Conservation (phyloP, 2,113 vertebrate genomes). For the Sus scrofa region DNA sequence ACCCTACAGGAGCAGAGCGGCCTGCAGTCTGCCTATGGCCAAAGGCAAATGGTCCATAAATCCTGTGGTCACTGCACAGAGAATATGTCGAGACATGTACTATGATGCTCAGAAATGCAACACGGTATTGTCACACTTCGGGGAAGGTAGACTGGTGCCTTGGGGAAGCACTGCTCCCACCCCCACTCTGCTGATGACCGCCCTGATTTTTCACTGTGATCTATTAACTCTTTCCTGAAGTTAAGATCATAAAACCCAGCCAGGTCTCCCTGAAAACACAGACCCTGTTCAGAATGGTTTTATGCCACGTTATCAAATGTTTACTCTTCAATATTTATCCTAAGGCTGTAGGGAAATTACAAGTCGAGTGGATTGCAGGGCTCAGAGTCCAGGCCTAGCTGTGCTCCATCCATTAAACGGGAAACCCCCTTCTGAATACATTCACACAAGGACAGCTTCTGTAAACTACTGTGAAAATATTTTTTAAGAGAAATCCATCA, state of each 20-base stretch:
- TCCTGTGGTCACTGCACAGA: not conserved
- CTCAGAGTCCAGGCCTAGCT: not conserved
- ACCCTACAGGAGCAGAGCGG: not conserved
- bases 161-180: not conserved
- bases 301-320: constrained; percentile 40
- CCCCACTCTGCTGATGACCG: not conserved
- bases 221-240: constrained; percentile 25
- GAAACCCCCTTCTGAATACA: constrained; percentile 7
- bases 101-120: not conserved
- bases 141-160: not conserved
- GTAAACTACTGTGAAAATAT: not conserved
- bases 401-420: not conserved
- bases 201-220: not conserved
- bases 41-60: not conserved
- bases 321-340: constrained; percentile 65
- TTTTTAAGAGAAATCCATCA: constrained; percentile 43
- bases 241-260: not conserved
- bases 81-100: not conserved
- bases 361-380: not conserved
- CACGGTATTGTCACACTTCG: rapidly evolving
- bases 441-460: constrained; percentile 43
- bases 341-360: constrained; percentile 58
- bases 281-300: constrained; percentile 24
- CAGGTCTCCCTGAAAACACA: not conserved
- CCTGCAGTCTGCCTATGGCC: not conserved